phyloP scores from a whole-genome alignment of 2,888 invertebrate species.

The Lithophane ornitopus region DNA sequence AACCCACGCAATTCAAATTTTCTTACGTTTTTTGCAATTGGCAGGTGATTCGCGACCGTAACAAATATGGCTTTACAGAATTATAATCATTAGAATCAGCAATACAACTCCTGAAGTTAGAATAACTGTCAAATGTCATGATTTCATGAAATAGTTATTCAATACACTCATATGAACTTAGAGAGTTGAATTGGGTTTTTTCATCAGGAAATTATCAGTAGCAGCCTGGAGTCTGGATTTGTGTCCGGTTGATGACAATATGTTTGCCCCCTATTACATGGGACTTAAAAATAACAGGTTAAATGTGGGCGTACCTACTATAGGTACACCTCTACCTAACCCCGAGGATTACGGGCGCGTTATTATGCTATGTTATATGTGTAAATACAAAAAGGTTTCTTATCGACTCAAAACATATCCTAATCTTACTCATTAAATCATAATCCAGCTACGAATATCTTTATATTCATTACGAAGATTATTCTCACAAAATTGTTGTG shows the following conservation, averaged over 20 bases:
- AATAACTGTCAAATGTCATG: too few species aligned
- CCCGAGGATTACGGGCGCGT: not conserved
- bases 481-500: constrained; percentile 53
- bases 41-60: too few species aligned
- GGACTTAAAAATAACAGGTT: not conserved
- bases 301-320: not conserved
- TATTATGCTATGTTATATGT: not conserved
- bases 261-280: not conserved
- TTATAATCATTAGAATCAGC: too few species aligned
- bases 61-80: too few species aligned
- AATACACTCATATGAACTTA: too few species aligned
- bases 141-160: too few species aligned
- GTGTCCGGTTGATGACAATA: not conserved
- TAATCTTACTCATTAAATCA: constrained; percentile 26
- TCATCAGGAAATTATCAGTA: not conserved
- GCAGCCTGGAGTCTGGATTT: not conserved
- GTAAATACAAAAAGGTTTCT: not conserved
- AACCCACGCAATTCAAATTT: too few species aligned
- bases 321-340: too few species aligned
- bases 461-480: constrained; percentile 35
- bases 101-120: too few species aligned
- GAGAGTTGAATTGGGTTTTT: too few species aligned
- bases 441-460: constrained; percentile 28
- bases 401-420: constrained; percentile 17
- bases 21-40: too few species aligned